A percentile compares a stretch with the other conserved stretches of the same genome.
phyloP scores from a whole-genome alignment of 30 jellyfish, hydroid and myxozoan genomes.

The Cassiopea xamachana region DNA sequence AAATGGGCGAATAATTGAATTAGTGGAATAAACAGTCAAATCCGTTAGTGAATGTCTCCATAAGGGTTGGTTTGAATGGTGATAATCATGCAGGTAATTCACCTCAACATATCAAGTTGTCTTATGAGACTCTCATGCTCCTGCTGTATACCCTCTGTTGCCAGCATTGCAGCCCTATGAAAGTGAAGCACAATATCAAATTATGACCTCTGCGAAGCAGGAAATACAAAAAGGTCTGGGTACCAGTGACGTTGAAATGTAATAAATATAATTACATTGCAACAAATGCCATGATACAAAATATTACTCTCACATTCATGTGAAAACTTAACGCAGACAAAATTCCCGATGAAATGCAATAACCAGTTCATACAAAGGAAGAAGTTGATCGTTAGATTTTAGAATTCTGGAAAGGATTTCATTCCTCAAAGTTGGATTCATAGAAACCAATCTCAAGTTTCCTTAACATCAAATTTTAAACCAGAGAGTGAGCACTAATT shows the following conservation, averaged over 20 bases:
- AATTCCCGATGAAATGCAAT: no score
- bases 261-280: no score
- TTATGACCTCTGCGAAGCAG: background rate
- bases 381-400: no score
- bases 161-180: slow-evolving; percentile 90
- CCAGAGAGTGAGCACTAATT: background rate
- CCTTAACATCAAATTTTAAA: no score
- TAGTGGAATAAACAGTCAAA: background rate
- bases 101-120: slow-evolving; percentile 88
- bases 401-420: no score
- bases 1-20: background rate
- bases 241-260: no score
- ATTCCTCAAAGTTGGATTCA: no score
- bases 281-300: no score
- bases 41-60: background rate
- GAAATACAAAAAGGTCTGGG: background rate
- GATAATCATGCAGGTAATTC: background rate
- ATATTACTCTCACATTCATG: no score
- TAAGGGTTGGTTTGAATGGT: background rate
- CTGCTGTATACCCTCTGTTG: slow-evolving; percentile 82
- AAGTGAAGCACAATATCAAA: background rate
- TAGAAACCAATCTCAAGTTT: no score
- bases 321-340: no score
- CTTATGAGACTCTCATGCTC: slow-evolving; percentile 91
- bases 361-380: no score